phyloP scores from a whole-genome alignment of 2,888 invertebrate genomes.

The Prosopocoilus inquinatus region DNA sequence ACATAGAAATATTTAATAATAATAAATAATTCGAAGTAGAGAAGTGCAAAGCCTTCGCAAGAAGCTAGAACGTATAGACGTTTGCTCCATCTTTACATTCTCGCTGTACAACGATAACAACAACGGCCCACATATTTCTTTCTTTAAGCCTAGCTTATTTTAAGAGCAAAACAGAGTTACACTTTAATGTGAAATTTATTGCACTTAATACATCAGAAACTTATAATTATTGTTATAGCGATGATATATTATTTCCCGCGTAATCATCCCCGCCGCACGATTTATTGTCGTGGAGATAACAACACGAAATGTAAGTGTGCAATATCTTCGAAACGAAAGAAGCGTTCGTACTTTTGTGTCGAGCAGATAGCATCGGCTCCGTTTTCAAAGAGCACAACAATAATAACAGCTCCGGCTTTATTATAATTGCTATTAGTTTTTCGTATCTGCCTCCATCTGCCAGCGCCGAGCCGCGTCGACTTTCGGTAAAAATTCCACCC shows the following conservation, averaged over 20 bases:
- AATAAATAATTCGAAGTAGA: no score
- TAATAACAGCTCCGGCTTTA: neutral
- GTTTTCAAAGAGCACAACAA: slow-evolving; percentile 1
- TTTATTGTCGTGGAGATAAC: slow-evolving; percentile 44
- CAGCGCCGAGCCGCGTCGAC: no score
- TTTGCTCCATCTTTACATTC: no score
- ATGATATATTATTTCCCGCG: slow-evolving; percentile 45
- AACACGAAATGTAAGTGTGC: slow-evolving; percentile 31
- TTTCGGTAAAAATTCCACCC: no score
- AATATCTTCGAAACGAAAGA: slow-evolving; percentile 25
- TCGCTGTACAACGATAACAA: no score
- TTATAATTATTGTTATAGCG: slow-evolving; percentile 43
- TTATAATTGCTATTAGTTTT: slow-evolving; percentile 1
- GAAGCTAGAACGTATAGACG: no score
- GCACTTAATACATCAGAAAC: slow-evolving; percentile 32
- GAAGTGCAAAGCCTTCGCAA: no score
- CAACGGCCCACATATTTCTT: no score
- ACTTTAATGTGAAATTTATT: slow-evolving; percentile 25
- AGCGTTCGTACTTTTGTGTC: slow-evolving; percentile 13
- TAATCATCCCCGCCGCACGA: slow-evolving; percentile 41
- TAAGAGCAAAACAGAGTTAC: no score
- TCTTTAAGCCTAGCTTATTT: no score
- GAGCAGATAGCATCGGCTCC: neutral
- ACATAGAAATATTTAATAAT: no score
- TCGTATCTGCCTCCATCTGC: neutral